Conservation (phyloP, 1,140 invertebrate species). For the Pomacea maculata region DNA sequence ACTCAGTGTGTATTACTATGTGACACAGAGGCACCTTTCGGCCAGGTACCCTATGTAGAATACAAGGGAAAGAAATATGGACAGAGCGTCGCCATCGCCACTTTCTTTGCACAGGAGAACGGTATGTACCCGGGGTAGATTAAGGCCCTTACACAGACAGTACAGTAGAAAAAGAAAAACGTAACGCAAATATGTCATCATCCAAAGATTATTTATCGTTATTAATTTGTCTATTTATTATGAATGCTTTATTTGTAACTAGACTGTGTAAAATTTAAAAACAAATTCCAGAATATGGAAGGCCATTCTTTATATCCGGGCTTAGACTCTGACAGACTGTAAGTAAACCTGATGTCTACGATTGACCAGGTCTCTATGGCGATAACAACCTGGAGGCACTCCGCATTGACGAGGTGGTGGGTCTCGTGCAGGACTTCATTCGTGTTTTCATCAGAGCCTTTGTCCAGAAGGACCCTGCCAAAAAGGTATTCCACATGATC, state of each 20-base stretch:
- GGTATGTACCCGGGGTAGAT: slow-evolving; percentile 45
- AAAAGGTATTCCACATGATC: background rate
- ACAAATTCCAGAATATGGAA: no score
- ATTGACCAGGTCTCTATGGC: slow-evolving; percentile 3
- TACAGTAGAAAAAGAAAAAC: no score
- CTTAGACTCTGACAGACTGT: no score
- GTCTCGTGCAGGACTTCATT: slow-evolving; percentile 9
- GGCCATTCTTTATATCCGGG: no score
- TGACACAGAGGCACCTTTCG: slow-evolving; percentile 50
- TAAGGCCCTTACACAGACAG: no score
- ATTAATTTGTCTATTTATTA: no score
- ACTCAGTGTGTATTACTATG: no score
- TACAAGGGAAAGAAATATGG: slow-evolving; percentile 74
- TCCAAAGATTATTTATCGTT: no score
- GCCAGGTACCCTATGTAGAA: slow-evolving; percentile 79
- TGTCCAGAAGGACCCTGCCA: background rate
- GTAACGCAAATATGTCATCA: no score
- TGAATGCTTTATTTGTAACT: no score
- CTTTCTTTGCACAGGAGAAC: slow-evolving; percentile 77
- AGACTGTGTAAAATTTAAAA: no score
- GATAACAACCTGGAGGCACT: slow-evolving; percentile 3
- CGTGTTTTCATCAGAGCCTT: background rate
- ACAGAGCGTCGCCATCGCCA: slow-evolving; percentile 77
- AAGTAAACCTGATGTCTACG: background rate
- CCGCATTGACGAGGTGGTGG: slow-evolving; percentile 11